phyloP scores from a whole-genome alignment of 2,113 vertebrate species.

The Dasyurus viverrinus region DNA sequence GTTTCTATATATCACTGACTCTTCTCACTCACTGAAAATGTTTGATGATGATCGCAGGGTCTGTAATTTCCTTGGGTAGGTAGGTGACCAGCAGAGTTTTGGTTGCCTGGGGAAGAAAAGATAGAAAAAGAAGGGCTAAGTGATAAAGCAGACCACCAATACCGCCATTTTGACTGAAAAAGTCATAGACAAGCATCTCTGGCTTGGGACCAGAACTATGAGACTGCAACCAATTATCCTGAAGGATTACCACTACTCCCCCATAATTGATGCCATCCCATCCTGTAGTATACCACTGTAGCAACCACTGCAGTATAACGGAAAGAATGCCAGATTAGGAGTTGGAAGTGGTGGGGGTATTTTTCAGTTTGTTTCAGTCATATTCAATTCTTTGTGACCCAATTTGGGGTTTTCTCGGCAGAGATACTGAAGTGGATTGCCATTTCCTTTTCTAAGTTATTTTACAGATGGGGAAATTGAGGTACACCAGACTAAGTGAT shows the following conservation, averaged over 20 bases:
- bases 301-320: neutral
- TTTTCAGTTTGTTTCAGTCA: no score
- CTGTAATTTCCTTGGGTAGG: constrained; percentile 94
- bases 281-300: neutral
- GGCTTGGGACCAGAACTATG: neutral
- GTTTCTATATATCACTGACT: neutral
- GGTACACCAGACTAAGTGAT: neutral
- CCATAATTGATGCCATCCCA: neutral
- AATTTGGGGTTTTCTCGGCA: neutral
- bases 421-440: neutral
- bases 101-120: constrained; percentile 84
- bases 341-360: neutral
- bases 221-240: neutral
- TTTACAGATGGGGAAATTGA: neutral
- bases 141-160: no score
- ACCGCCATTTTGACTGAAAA: constrained; percentile 74
- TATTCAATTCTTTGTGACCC: no score
- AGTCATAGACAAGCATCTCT: neutral
- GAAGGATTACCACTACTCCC: neutral
- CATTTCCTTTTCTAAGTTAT: neutral
- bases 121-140: constrained; percentile 5
- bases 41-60: constrained; percentile 93
- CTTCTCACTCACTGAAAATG: constrained; percentile 94
- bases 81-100: constrained; percentile 95
- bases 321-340: neutral